A percentile compares a stretch with the other conserved stretches of the same genome.
Conservation (phyloP, 2,888 invertebrate genomes). For the Tetragonula carbonaria region DNA sequence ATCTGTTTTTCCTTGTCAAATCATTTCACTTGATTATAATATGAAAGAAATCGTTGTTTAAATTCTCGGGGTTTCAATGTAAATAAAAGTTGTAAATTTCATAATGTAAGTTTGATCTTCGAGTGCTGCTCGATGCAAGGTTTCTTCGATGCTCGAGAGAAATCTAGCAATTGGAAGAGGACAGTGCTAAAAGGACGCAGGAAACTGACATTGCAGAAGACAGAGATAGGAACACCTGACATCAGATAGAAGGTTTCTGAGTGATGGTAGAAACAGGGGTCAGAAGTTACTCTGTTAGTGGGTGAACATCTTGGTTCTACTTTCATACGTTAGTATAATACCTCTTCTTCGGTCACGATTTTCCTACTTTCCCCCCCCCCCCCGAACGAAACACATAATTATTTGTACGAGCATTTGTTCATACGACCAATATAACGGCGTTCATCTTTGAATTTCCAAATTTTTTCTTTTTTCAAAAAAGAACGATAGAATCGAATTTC, state of each 20-base stretch:
- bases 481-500: background rate
- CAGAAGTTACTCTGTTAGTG: constrained; percentile 80
- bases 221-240: constrained; percentile 6
- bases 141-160: constrained; percentile 62
- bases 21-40: no score
- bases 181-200: constrained; percentile 27
- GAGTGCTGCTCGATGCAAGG: constrained; percentile 6
- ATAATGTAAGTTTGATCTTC: background rate
- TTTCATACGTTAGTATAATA: constrained; percentile 69
- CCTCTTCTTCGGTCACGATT: constrained; percentile 28
- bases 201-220: constrained; percentile 36
- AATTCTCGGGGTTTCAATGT: background rate
- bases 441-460: background rate
- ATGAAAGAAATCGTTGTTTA: background rate
- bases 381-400: background rate
- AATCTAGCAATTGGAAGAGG: constrained; percentile 75
- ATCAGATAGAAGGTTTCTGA: constrained; percentile 41
- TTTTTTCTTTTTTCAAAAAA: background rate
- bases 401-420: background rate
- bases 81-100: background rate
- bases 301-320: constrained; percentile 77
- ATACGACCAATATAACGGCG: background rate
- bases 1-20: no score
- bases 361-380: background rate
- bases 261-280: constrained; percentile 69